Evolutionary conservation across 2,888 invertebrate genomes (phyloP).

Genomic region (Osmoderma eremita): DNA sequence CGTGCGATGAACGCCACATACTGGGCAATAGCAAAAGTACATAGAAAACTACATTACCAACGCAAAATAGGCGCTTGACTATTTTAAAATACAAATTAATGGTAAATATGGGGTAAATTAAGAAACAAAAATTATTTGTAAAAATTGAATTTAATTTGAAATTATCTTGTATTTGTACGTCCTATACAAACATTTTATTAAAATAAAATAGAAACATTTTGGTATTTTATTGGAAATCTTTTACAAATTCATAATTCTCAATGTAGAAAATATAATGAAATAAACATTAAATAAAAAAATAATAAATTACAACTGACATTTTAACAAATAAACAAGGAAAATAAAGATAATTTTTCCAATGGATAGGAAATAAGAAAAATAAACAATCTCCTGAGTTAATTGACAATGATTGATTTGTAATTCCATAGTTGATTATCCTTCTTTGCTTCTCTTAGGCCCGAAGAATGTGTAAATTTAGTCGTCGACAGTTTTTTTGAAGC

Average conservation of each 20-base stretch:
- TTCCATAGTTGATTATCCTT: background rate
- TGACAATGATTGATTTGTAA: conserved; percentile 14
- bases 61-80: no score
- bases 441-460: background rate
- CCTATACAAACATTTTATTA: no score
- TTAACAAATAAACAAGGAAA: conserved; percentile 29
- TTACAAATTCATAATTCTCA: conserved; percentile 33
- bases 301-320: conserved; percentile 35
- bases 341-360: conserved; percentile 13
- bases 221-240: conserved; percentile 22
- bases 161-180: no score
- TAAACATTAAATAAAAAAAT: conserved; percentile 35
- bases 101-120: no score
- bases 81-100: no score
- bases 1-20: no score
- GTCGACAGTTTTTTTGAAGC: background rate
- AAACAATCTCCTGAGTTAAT: conserved; percentile 29
- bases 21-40: no score
- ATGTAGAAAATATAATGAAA: conserved; percentile 32
- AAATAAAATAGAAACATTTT: background rate
- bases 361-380: conserved; percentile 13
- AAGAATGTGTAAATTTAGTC: background rate
- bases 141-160: no score
- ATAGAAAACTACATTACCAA: no score
- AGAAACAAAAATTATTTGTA: no score